Evolutionary conservation across 2,888 invertebrate species (phyloP).

Genomic region (Stenotaenia linearis): DNA sequence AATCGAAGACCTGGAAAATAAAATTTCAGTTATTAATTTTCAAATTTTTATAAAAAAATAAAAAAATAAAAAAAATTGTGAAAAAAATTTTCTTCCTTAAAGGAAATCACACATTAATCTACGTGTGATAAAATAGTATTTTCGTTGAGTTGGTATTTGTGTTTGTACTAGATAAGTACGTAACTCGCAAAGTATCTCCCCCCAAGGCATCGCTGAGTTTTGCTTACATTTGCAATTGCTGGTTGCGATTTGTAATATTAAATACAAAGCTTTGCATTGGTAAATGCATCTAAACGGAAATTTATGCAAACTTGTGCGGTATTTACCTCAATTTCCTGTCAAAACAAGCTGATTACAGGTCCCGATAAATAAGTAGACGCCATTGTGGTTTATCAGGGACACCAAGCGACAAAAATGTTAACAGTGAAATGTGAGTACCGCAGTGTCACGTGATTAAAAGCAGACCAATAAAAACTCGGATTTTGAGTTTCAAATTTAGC

Average conservation of each 20-base stretch:
- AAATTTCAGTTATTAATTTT: no score
- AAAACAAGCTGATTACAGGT: neutral
- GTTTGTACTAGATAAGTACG: no score
- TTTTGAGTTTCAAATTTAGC: neutral
- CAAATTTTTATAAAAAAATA: no score
- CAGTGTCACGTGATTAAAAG: neutral
- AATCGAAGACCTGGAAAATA: no score
- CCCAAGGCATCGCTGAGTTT: no score
- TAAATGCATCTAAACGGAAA: neutral
- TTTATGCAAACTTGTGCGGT: neutral
- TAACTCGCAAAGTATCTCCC: no score
- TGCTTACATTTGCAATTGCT: neutral
- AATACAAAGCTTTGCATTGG: neutral
- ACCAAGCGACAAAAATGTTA: neutral
- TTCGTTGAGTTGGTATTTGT: no score
- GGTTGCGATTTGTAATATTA: neutral
- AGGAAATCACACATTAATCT: no score
- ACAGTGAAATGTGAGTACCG: no score
- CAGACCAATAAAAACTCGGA: neutral
- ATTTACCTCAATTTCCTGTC: slow-evolving; percentile 5
- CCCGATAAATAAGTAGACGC: neutral
- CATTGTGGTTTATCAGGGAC: neutral
- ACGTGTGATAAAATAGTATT: no score
- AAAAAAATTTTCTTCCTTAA: no score
- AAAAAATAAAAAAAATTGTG: no score